phyloP scores from a whole-genome alignment of 2,113 vertebrate species.

The Crotalus helleri region DNA sequence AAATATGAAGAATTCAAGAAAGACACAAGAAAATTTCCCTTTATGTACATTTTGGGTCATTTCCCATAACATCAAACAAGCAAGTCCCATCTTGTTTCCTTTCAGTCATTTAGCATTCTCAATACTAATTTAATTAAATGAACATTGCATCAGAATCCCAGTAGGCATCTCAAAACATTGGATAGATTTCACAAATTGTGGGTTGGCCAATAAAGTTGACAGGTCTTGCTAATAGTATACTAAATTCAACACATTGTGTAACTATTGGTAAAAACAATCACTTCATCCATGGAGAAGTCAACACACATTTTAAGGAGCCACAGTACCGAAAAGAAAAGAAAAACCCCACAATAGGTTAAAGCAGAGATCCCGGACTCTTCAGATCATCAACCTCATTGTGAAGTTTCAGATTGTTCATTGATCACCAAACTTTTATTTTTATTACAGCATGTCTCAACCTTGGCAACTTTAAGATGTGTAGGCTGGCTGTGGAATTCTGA shows the following conservation, averaged over 20 bases:
- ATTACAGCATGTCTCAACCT: neutral
- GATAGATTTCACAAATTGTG: neutral
- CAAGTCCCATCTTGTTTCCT: neutral
- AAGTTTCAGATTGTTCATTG: neutral
- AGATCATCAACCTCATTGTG: neutral
- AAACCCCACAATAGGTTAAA: too few species aligned
- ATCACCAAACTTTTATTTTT: neutral
- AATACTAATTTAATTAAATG: neutral
- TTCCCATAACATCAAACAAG: neutral
- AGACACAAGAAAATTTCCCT: neutral
- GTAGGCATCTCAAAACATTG: neutral
- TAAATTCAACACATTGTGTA: neutral
- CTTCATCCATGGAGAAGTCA: neutral
- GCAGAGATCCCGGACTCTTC: neutral
- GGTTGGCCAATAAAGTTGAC: neutral
- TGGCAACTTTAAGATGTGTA: too few species aligned
- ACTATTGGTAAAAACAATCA: neutral
- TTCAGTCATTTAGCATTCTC: neutral
- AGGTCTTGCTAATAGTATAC: neutral
- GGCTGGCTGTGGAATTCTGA: too few species aligned
- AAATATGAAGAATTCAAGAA: neutral
- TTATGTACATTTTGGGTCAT: neutral
- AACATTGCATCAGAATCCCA: neutral
- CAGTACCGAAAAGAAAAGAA: neutral
- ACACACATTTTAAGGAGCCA: neutral